Evolutionary conservation across 2,113 vertebrate species (phyloP).

Genomic region (Elephas maximus): DNA sequence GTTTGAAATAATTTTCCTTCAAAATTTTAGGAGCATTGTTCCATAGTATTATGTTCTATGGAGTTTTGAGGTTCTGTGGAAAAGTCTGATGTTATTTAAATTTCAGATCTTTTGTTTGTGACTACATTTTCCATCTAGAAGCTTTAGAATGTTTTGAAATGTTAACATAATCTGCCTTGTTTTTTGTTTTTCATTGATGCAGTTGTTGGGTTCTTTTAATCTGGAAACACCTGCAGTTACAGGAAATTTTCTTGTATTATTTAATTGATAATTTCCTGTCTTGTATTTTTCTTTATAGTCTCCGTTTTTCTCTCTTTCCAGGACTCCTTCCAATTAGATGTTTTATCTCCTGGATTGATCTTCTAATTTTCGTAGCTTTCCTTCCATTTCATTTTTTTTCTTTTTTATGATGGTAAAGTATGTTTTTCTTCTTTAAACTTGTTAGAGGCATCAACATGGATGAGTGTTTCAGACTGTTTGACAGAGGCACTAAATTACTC

Average conservation of each 20-base stretch:
- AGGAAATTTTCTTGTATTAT: neutral
- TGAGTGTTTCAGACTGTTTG: constrained; percentile 18
- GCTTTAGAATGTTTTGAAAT: neutral
- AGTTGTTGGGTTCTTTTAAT: neutral
- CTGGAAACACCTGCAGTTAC: neutral
- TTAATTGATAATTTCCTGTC: neutral
- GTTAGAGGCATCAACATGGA: neutral
- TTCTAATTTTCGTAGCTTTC: neutral
- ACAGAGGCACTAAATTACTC: neutral
- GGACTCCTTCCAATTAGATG: neutral
- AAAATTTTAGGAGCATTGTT: neutral
- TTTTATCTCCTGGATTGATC: neutral
- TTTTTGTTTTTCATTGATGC: neutral
- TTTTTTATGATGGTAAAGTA: neutral
- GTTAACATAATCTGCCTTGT: neutral
- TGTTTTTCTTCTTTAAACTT: constrained; percentile 17
- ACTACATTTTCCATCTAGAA: neutral
- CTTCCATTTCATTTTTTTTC: neutral
- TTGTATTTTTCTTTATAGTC: neutral
- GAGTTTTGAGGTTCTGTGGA: neutral
- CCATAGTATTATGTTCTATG: neutral
- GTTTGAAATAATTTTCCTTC: neutral
- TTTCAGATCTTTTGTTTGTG: neutral
- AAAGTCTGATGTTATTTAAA: neutral
- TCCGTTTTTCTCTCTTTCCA: neutral